Conservation (phyloP, 2,797 vertebrate species). For the Melanotaenia trifasciata region DNA sequence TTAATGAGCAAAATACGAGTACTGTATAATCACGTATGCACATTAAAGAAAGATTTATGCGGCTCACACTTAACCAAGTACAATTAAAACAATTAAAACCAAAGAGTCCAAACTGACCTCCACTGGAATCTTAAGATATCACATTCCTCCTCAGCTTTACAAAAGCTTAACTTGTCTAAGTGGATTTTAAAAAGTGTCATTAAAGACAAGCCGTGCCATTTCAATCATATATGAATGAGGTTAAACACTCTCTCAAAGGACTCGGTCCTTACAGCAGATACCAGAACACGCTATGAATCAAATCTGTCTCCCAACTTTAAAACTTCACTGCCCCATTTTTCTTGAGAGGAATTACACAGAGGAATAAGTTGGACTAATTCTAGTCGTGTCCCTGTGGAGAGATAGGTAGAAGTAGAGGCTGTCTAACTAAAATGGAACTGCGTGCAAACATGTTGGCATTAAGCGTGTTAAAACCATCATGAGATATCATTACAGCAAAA, state of each 20-base stretch:
- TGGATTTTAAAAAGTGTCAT: constrained; percentile 2
- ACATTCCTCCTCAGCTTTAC: not conserved
- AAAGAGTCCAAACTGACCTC: constrained; percentile 8
- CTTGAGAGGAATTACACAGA: constrained; percentile 38
- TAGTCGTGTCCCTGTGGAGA: constrained; percentile 42
- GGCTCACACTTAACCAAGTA: not conserved
- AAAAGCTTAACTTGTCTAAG: constrained; percentile 4
- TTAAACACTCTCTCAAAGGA: constrained; percentile 20
- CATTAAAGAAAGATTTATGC: not conserved
- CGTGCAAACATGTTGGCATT: constrained; percentile 54
- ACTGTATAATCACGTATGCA: constrained; percentile 6
- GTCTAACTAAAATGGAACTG: constrained; percentile 45
- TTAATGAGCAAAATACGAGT: constrained; percentile 37
- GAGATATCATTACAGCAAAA: constrained; percentile 45
- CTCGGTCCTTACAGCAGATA: constrained; percentile 3
- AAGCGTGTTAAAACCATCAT: constrained; percentile 50
- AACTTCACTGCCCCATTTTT: constrained; percentile 57
- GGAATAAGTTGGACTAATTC: constrained; percentile 50
- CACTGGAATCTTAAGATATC: not conserved
- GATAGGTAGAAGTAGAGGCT: constrained; percentile 21
- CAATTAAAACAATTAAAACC: not conserved
- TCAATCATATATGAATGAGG: constrained; percentile 13
- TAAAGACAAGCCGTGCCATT: not conserved
- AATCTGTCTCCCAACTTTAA: constrained; percentile 21
- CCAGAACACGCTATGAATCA: constrained; percentile 10